Evolutionary conservation across 2,888 invertebrate species (phyloP).

Genomic region (Conus canariensis): DNA sequence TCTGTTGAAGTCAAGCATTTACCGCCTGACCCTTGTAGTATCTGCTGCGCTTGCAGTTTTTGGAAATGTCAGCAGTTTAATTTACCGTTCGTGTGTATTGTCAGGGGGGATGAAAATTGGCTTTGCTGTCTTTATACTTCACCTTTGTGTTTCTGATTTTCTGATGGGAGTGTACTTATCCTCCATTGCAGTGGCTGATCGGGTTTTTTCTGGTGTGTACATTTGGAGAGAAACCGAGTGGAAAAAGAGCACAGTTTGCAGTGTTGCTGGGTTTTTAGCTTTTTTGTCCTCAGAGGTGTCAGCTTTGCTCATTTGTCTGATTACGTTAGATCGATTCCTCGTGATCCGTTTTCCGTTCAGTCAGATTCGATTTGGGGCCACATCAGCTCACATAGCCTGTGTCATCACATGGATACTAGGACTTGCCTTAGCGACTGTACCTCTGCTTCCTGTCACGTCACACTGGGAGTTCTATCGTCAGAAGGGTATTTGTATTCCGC

Average conservation of each 20-base stretch:
- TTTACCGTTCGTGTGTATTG: conserved; percentile 75
- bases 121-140: not conserved
- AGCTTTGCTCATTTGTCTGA: not conserved
- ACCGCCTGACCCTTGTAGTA: not conserved
- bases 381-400: conserved; percentile 3
- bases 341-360: not conserved
- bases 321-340: conserved; percentile 2
- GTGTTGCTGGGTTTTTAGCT: not conserved
- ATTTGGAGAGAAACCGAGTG: not conserved
- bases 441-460: not conserved
- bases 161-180: not conserved
- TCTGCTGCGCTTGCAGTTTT: not conserved
- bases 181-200: not conserved
- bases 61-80: not conserved
- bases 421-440: not conserved
- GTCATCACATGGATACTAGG: not conserved
- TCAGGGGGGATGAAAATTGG: not conserved
- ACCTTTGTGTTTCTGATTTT: conserved; percentile 3
- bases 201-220: not conserved
- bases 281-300: conserved; percentile 3
- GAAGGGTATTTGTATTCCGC: not conserved
- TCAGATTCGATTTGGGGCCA: not conserved
- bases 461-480: conserved; percentile 1
- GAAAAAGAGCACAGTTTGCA: not conserved
- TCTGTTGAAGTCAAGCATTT: not conserved